Evolutionary conservation across 2,888 invertebrate genomes (phyloP), one percentile per base, ranked within the genome.

Genomic region (Pyrgus malvae): DNA sequence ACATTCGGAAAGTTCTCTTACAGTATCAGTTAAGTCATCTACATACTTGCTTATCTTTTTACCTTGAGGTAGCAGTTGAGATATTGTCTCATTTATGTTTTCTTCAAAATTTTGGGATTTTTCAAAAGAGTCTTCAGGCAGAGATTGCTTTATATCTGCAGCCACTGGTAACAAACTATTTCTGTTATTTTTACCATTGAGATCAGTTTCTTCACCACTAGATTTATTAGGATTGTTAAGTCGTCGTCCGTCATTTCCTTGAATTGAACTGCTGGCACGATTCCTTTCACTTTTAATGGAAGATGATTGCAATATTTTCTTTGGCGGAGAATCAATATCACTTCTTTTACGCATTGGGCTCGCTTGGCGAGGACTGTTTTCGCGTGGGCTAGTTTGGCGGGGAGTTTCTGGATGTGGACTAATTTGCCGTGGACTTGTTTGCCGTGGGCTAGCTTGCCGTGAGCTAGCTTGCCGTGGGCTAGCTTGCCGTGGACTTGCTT

Each of bases 21-120:
- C 73, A 2, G 81, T 66, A 31, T 74, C 68, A 5, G 70, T 70
- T 31, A 83, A 60, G 56, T 76, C 67, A 33, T 76, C 72, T n/a
- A 81, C 70, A 49, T 76, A 72, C 16, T 78, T 68, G 31, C 68
- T 73, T 21, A 80, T 72, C 9, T 61, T 63, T 37, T 67, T 67
- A 12, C 72, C 75, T 63, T 70, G 69, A 12, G 78, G 76, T 63
- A 73, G 70, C 14, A 80, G 64, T 46, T 63, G 64, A 2, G 65
- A 61, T 29, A 76, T 57, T 3, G 65, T 66, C 27, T 75, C 67
- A 11, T 59, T 59, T 8, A 68, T 55, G 49, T 58, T 63, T 58
- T 68, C 62, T 55, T 68, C 67, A 9, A 33, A 11, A 7, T 46
- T 54, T 19, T 31, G 27, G 14, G 38, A 38, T 21, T 29, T 45